Evolutionary conservation across 2,797 vertebrate species (phyloP).

Genomic region (Echiichthys vipera): DNA sequence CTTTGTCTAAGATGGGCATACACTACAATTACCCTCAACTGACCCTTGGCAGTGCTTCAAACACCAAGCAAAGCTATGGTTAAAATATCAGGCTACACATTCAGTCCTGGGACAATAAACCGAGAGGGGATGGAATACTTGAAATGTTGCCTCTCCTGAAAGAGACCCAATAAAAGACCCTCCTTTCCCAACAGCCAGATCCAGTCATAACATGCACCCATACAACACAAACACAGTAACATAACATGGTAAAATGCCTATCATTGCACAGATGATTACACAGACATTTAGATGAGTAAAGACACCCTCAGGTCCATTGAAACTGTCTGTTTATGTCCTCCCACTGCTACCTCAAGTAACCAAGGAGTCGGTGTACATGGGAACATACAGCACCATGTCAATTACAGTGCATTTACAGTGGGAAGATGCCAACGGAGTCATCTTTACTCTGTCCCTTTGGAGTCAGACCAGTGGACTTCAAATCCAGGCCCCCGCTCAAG

Average conservation of each 20-base stretch:
- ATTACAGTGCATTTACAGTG: slow-evolving; percentile 74
- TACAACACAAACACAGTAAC: slow-evolving; percentile 69
- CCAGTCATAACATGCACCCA: slow-evolving; percentile 68
- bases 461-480: slow-evolving; percentile 44
- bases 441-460: slow-evolving; percentile 55
- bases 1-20: slow-evolving; percentile 36
- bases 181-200: slow-evolving; percentile 36
- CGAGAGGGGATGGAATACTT: slow-evolving; percentile 54
- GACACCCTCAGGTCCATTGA: slow-evolving; percentile 53
- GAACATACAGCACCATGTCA: slow-evolving; percentile 68
- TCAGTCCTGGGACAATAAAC: slow-evolving; percentile 70
- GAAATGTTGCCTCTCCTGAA: slow-evolving; percentile 47
- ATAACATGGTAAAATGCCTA: slow-evolving; percentile 61
- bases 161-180: slow-evolving; percentile 40
- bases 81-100: slow-evolving; percentile 67
- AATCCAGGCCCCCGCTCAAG: slow-evolving; percentile 41
- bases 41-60: slow-evolving; percentile 53
- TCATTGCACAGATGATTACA: slow-evolving; percentile 66
- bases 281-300: slow-evolving; percentile 59
- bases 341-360: slow-evolving; percentile 58
- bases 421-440: slow-evolving; percentile 64
- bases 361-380: slow-evolving; percentile 55
- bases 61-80: slow-evolving; percentile 47
- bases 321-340: slow-evolving; percentile 69
- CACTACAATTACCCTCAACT: slow-evolving; percentile 60